Percentiles rank a stretch among this genome's conserved stretches.
Conservation (phyloP, 2,888 invertebrate genomes). For the Peribatodes rhomboidaria region DNA sequence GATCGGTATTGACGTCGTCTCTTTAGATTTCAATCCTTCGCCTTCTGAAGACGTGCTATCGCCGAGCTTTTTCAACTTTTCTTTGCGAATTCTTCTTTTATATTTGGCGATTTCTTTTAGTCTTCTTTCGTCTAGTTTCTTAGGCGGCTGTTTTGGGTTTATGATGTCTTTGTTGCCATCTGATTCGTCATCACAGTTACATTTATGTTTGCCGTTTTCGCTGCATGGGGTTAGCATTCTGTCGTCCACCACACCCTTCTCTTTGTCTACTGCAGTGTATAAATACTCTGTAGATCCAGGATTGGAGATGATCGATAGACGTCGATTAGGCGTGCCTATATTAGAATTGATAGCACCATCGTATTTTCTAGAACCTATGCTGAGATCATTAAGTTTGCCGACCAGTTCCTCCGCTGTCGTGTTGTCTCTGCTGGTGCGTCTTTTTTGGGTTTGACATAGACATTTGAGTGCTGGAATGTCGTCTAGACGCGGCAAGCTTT, state of each 20-base stretch:
- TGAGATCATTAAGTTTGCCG: constrained; percentile 79
- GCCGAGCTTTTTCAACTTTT: constrained; percentile 74
- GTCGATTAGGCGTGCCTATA: constrained; percentile 53
- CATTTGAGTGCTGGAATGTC: constrained; percentile 88
- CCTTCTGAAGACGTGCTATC: constrained; percentile 81
- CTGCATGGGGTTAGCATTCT: constrained; percentile 90
- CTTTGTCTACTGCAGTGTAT: constrained; percentile 38
- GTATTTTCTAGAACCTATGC: constrained; percentile 65
- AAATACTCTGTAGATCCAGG: constrained; percentile 45
- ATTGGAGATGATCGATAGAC: constrained; percentile 54
- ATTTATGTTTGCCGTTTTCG: constrained; percentile 92
- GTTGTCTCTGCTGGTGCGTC: constrained; percentile 72
- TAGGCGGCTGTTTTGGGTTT: constrained; percentile 58
- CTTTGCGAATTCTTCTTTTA: constrained; percentile 77
- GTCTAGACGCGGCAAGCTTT: constrained; percentile 91
- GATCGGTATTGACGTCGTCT: constrained; percentile 81
- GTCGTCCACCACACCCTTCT: constrained; percentile 87
- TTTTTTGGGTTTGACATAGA: constrained; percentile 65
- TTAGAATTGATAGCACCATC: constrained; percentile 56
- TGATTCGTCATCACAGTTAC: constrained; percentile 91
- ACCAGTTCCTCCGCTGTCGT: constrained; percentile 69
- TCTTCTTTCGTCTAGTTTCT: constrained; percentile 74
- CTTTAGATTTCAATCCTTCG: constrained; percentile 65
- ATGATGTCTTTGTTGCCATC: constrained; percentile 71
- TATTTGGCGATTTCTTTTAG: constrained; percentile 83